phyloP scores from a whole-genome alignment of 2,888 invertebrate genomes.

The Axea sp. region DNA sequence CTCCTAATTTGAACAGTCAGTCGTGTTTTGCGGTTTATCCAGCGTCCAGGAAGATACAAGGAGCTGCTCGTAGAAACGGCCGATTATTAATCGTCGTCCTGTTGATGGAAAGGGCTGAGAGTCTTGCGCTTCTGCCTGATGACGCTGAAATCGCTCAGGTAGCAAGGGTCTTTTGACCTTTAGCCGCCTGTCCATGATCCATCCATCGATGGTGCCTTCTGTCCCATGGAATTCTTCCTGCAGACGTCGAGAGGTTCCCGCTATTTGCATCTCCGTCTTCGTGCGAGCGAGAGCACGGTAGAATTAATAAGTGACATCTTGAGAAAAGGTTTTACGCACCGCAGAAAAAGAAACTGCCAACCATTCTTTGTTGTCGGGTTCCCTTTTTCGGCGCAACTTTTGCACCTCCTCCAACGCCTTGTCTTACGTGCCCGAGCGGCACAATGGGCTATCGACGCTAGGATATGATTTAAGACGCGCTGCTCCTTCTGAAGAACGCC shows the following conservation, averaged over 20 bases:
- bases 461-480: constrained; percentile 51
- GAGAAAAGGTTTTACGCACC: constrained; percentile 73
- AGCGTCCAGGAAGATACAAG: constrained; percentile 39
- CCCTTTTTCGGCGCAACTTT: constrained; percentile 67
- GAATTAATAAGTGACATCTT: constrained; percentile 79
- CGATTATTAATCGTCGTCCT: constrained; percentile 74
- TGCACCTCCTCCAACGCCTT: constrained; percentile 67
- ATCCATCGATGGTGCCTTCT: constrained; percentile 66
- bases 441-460: constrained; percentile 64
- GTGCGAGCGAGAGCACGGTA: constrained; percentile 69
- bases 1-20: constrained; percentile 6
- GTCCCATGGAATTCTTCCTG: constrained; percentile 63
- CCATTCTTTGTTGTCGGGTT: constrained; percentile 63
- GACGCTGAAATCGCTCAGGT: constrained; percentile 72
- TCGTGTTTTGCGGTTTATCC: constrained; percentile 61
- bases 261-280: constrained; percentile 73
- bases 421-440: constrained; percentile 68
- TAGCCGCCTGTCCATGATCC: constrained; percentile 72
- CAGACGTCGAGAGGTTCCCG: constrained; percentile 64
- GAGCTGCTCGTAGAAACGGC: constrained; percentile 44
- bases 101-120: constrained; percentile 66
- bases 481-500: constrained; percentile 35
- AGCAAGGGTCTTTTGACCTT: constrained; percentile 76
- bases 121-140: constrained; percentile 58
- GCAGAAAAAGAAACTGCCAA: constrained; percentile 61